Evolutionary conservation across 2,888 invertebrate genomes (phyloP).

Genomic region (Microplitis deprimator): DNA sequence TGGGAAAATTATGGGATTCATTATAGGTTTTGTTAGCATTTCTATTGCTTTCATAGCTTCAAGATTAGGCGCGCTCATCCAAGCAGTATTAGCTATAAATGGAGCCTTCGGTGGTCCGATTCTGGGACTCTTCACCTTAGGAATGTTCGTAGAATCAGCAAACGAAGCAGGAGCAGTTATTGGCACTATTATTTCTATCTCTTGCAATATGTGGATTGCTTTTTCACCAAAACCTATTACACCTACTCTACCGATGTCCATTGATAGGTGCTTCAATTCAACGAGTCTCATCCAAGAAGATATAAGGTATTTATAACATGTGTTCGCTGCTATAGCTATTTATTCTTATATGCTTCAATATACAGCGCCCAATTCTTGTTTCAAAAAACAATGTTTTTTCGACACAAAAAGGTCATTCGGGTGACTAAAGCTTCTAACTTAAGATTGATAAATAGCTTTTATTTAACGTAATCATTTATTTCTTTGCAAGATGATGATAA

Average conservation of each 20-base stretch:
- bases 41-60: constrained; percentile 59
- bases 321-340: no score
- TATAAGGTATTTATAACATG: not conserved
- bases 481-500: no score
- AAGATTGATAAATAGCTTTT: no score
- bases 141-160: constrained; percentile 89
- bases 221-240: constrained; percentile 56
- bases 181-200: constrained; percentile 55
- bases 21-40: constrained; percentile 58
- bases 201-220: constrained; percentile 52
- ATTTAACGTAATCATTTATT: no score
- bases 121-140: constrained; percentile 87
- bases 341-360: no score
- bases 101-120: constrained; percentile 90
- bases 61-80: constrained; percentile 59
- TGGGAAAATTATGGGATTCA: constrained; percentile 65
- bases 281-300: not conserved
- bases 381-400: no score
- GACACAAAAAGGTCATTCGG: no score
- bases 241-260: constrained; percentile 53
- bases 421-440: no score
- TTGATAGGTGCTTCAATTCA: constrained; percentile 53
- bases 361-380: no score
- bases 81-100: constrained; percentile 84
- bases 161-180: constrained; percentile 73